Conservation (phyloP, 1,140 invertebrate genomes). For the Cyclina sinensis region DNA sequence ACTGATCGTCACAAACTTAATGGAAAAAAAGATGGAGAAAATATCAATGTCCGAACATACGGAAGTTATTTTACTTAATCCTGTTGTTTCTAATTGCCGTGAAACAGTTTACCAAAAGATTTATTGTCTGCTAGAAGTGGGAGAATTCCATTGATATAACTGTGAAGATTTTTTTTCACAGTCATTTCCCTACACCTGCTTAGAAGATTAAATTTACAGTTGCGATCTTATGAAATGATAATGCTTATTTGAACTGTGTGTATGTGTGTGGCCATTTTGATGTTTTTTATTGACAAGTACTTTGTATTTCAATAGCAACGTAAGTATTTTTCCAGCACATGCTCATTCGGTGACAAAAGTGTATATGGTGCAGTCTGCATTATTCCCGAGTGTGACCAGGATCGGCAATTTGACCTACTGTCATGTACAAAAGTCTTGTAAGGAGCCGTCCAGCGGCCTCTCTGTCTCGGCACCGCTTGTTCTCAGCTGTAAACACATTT, state of each 20-base stretch:
- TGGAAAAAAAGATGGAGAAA: slow-evolving; percentile 76
- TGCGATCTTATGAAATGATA: neutral
- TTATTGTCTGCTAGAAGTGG: neutral
- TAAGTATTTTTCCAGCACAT: neutral
- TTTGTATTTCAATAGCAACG: neutral
- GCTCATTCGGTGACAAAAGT: neutral
- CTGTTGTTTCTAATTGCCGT: neutral
- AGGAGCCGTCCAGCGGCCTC: neutral
- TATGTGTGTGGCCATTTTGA: neutral
- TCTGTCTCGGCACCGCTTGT: neutral
- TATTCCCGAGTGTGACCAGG: neutral
- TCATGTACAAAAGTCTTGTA: neutral
- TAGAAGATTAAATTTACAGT: neutral
- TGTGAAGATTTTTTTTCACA: neutral
- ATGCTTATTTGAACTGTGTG: slow-evolving; percentile 12
- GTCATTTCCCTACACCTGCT: neutral
- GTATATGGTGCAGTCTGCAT: neutral
- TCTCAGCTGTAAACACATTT: too few species aligned
- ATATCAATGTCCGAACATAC: neutral
- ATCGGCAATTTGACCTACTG: neutral
- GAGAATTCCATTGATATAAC: neutral
- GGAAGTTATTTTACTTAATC: neutral
- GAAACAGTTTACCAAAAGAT: neutral
- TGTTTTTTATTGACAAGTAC: neutral
- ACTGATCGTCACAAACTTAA: slow-evolving; percentile 53